phyloP scores from a whole-genome alignment of 2,888 invertebrate species.

The Hemaris fuciformis region DNA sequence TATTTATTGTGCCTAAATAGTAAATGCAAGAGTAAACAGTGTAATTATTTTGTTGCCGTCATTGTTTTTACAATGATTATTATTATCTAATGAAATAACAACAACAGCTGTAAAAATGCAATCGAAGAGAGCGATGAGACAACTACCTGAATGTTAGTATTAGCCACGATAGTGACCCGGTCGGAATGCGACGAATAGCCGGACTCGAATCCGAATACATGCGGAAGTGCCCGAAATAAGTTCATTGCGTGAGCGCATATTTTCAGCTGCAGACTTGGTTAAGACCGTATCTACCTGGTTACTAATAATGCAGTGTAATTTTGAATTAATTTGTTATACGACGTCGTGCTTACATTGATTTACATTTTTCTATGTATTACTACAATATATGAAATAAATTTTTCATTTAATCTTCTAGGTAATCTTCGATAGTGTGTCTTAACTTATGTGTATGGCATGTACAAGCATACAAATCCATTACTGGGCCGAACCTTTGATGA shows the following conservation, averaged over 20 bases:
- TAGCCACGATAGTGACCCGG: conserved; percentile 41
- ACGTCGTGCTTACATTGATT: not conserved
- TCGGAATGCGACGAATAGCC: conserved; percentile 59
- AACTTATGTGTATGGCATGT: no score
- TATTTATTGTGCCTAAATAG: no score
- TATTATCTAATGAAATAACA: not conserved
- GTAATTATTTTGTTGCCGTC: not conserved
- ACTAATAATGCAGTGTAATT: not conserved
- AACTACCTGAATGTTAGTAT: conserved; percentile 21
- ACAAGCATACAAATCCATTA: no score
- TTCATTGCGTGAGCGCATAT: conserved; percentile 58
- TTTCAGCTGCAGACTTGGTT: conserved; percentile 29
- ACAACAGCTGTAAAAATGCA: not conserved
- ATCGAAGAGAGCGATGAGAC: not conserved
- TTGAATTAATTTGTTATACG: no score
- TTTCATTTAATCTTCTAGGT: no score
- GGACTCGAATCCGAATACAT: conserved; percentile 61
- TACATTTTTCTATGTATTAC: no score
- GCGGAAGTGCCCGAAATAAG: conserved; percentile 78
- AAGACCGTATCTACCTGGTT: conserved; percentile 21
- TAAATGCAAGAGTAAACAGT: not conserved
- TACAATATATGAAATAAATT: no score
- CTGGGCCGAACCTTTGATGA: no score
- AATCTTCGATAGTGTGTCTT: no score
- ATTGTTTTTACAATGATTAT: not conserved